Evolutionary conservation across 2,888 invertebrate species (phyloP), one percentile per base, ranked within the genome.

Genomic region (Pristionchus entomophagus): DNA sequence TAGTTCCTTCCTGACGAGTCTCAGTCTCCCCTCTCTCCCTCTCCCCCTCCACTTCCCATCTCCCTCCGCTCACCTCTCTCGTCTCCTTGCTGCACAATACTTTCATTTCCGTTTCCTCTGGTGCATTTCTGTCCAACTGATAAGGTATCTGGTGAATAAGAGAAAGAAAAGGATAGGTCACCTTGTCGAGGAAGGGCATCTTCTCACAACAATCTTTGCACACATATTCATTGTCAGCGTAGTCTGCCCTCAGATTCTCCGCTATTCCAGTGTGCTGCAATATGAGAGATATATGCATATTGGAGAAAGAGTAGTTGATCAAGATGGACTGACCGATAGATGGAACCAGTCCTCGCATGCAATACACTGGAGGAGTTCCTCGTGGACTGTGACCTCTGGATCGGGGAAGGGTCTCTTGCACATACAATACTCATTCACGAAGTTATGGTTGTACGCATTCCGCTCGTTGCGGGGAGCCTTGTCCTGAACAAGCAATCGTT

Each of bases 331-430:
- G 94, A 96, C 96, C 94, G 95, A 94, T 41, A 96, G 95, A 95
- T 99, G 99, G 92, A 96, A 97, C 99, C 99, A 99, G 94, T 99
- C 99, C 94, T 99, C 99, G 94, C 99, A 99, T 85, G 98, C 95
- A 73, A 96, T 95, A 93, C 99, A 99, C 93, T 99, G 99, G 81
- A 98, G 96, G 98, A 99, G 99, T 94, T 97, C 97, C 85, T 96
- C 96, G 3, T 78, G 65, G 38, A 38, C 38, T 2, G 38, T 1
- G 17, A 38, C 93, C 17, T 97, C 97, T 0, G 96, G 96, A 94
- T 99, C 98, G 19, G 99, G 99, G 94, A 98, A 99, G 0, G 98
- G 98, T 85, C 97, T 95, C 62, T 96, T 95, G 94, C 99, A 99
- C 19, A 95, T 96, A 93, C 99, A 99, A 94, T 99, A 99, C 2